Evolutionary conservation across 2,888 invertebrate genomes (phyloP).

Genomic region (Drosophila austrosaltans): DNA sequence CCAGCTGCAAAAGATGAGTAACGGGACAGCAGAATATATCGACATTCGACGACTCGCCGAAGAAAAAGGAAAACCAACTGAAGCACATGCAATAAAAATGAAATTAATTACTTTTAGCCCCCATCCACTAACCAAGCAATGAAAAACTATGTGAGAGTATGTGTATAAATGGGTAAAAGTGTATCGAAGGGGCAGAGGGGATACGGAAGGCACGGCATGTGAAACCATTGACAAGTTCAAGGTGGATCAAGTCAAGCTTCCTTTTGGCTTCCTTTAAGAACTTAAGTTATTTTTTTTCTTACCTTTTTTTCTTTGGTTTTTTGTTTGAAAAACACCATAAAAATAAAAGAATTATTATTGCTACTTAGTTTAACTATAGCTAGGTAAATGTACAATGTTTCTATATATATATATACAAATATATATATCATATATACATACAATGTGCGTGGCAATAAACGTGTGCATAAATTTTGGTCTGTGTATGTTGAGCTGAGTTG

Average conservation of each 20-base stretch:
- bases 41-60: slow-evolving; percentile 25
- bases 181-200: background rate
- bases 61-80: slow-evolving; percentile 34
- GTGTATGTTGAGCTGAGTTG: slow-evolving; percentile 16
- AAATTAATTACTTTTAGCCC: slow-evolving; percentile 67
- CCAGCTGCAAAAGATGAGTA: slow-evolving; percentile 42
- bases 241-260: slow-evolving; percentile 28
- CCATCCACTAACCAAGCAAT: background rate
- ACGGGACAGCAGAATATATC: slow-evolving; percentile 28
- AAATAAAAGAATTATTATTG: slow-evolving; percentile 57
- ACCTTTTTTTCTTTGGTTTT: slow-evolving; percentile 27
- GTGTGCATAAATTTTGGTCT: slow-evolving; percentile 64
- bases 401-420: slow-evolving; percentile 24
- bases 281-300: background rate
- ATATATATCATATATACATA: slow-evolving; percentile 1
- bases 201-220: slow-evolving; percentile 17
- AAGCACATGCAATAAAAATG: slow-evolving; percentile 69
- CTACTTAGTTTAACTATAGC: slow-evolving; percentile 27
- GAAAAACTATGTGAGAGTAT: slow-evolving; percentile 3
- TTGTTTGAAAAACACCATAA: slow-evolving; percentile 33
- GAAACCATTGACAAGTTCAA: slow-evolving; percentile 43
- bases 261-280: background rate
- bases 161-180: slow-evolving; percentile 5
- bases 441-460: slow-evolving; percentile 51
- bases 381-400: slow-evolving; percentile 8